Evolutionary conservation across 2,797 vertebrate genomes (phyloP).

Genomic region (Mallotus villosus): DNA sequence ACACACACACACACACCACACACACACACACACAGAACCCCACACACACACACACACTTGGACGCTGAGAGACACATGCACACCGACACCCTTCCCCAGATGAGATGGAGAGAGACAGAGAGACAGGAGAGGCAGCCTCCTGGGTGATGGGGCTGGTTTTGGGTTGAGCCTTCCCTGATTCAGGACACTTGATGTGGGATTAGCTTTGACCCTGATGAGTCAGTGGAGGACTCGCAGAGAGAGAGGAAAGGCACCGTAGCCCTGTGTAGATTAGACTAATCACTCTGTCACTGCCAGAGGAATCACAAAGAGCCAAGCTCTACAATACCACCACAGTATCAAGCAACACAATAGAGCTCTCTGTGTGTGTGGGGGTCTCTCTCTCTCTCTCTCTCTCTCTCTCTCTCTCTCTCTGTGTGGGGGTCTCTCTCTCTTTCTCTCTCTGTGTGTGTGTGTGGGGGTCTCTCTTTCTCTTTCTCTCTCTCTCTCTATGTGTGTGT

Average conservation of each 20-base stretch:
- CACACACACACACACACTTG: not conserved
- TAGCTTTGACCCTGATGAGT: constrained; percentile 38
- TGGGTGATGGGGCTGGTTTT: constrained; percentile 13
- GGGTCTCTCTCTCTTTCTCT: not conserved
- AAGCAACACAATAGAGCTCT: constrained; percentile 1
- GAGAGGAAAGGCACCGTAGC: not conserved
- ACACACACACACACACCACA: not conserved
- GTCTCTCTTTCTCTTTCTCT: not conserved
- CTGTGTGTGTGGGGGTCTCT: not conserved
- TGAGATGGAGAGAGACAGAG: constrained; percentile 16
- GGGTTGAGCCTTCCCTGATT: constrained; percentile 13
- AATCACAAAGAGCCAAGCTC: not conserved
- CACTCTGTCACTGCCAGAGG: not conserved
- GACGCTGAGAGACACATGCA: not conserved
- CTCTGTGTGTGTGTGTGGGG: not conserved
- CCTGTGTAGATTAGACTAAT: constrained; percentile 10
- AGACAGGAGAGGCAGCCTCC: constrained; percentile 1
- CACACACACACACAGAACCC: not conserved
- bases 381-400: not conserved
- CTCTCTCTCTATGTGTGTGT: constrained; percentile 4
- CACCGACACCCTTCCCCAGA: not conserved
- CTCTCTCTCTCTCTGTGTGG: not conserved
- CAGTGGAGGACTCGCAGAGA: constrained; percentile 13
- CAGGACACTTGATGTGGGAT: constrained; percentile 22
- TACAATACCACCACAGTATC: constrained; percentile 12